Evolutionary conservation across 2,113 vertebrate species (phyloP), one percentile per base, ranked within the genome.

Genomic region (Dascyllus trimaculatus): DNA sequence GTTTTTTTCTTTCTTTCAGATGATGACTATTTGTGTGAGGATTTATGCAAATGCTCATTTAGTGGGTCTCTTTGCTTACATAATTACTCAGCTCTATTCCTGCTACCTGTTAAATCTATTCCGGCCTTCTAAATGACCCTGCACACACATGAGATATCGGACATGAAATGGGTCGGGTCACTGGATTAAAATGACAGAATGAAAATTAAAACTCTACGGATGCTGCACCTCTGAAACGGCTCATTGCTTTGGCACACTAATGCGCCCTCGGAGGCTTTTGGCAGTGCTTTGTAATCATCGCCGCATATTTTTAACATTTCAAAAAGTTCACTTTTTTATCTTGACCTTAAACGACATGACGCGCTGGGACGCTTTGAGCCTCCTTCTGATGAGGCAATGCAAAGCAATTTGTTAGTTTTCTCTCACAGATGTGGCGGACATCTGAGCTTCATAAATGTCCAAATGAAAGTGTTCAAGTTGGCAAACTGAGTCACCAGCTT

Each of bases 41-140:
- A 69, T 75, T 78, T 88, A 81, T 84, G 74, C 60, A 89, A 88
- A 90, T 85, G 76, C 70, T 81, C 57, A 66, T 85, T 91, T 84
- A 75, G 69, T 26, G 22, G 65, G 54, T 67, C 71, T 71, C 40
- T 46, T 69, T 61, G 63, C 78, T 73, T 43, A 61, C 59, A 78
- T 70, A 85, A 88, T 76, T 82, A 5, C 60, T 71, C 74, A 26
- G 67, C 74, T 90, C 74, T 81, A 68, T 91, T 88, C 52, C 58
- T 60, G 75, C 82, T 43, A 77, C 75, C 70, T 80, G 66, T 85
- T 83, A 87, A 89, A 83, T 89, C 70, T 85, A 53, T 73, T 71
- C 71, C 52, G 61, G 71, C 46, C 68, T 38, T n/a, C 25, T 49
- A 26, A 71, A 59, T 75, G 74, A 84, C 67, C 78, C 61, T 17